These are phyloP conservation scores for Papilio polyxenes DNA, from an alignment of 1,140 invertebrate species.

Conservation along the genomic window DNA sequence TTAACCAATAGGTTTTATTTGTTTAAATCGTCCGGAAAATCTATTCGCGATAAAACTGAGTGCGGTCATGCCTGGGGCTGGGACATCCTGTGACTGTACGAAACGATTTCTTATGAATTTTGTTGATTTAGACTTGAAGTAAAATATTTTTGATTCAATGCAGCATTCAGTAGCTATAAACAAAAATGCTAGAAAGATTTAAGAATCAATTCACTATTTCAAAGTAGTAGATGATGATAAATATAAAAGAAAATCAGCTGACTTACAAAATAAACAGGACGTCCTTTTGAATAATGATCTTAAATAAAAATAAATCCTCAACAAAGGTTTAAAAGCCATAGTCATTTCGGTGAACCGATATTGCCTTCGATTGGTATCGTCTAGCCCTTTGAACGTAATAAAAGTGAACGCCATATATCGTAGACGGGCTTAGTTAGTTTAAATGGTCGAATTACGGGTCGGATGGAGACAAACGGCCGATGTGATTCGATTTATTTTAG, in stretches of 20 bases:
- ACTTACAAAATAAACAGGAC: background rate
- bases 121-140: background rate
- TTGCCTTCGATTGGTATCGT: slow-evolving; percentile 34
- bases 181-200: too few species aligned
- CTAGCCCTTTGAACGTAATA: slow-evolving; percentile 38
- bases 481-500: slow-evolving; percentile 40
- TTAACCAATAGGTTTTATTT: slow-evolving; percentile 45
- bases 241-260: too few species aligned
- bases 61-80: slow-evolving; percentile 36
- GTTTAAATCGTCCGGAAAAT: slow-evolving; percentile 50
- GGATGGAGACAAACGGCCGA: slow-evolving; percentile 38
- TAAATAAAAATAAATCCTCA: slow-evolving; percentile 32
- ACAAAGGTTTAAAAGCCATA: slow-evolving; percentile 37
- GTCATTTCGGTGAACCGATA: slow-evolving; percentile 39
- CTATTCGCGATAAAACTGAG: slow-evolving; percentile 50
- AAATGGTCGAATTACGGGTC: slow-evolving; percentile 39
- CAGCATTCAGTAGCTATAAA: too few species aligned
- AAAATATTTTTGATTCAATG: background rate
- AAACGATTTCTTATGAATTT: background rate
- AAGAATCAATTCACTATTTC: too few species aligned
- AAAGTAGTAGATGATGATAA: background rate
- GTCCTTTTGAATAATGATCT: background rate
- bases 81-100: background rate
- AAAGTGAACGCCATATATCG: slow-evolving; percentile 37
- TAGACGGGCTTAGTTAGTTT: slow-evolving; percentile 38